phyloP scores from a whole-genome alignment of 2,113 vertebrate species.

The Chloroceryle aenea region DNA sequence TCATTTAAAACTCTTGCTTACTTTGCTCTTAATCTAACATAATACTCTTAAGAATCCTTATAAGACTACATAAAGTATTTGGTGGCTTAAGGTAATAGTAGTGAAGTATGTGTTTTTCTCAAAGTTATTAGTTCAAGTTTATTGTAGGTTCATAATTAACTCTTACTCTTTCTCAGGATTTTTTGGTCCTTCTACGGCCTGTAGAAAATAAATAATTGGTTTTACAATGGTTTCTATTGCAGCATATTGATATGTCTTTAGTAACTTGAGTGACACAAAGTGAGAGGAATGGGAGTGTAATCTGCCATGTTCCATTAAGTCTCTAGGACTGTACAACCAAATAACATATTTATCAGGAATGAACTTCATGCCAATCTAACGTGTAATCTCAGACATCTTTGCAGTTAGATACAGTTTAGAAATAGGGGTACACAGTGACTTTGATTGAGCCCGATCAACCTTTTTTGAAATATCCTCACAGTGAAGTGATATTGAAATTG shows the following conservation, averaged over 20 bases:
- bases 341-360: background rate
- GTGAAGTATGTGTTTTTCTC: background rate
- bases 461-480: background rate
- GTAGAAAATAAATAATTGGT: background rate
- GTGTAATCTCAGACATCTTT: conserved; percentile 28
- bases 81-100: background rate
- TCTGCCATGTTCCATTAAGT: background rate
- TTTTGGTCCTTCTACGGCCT: background rate
- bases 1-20: background rate
- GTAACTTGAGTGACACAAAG: background rate
- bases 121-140: background rate
- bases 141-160: background rate
- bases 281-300: fast-evolving
- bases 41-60: background rate
- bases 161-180: background rate
- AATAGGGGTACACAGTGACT: background rate
- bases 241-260: background rate
- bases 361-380: background rate
- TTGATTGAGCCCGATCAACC: background rate
- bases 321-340: background rate
- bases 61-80: conserved; percentile 4
- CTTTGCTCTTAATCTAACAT: conserved; percentile 2
- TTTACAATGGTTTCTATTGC: background rate
- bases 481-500: conserved; percentile 1
- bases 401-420: conserved; percentile 24